These are phyloP conservation scores for Gyps fulvus DNA, from an alignment of 2,113 vertebrate genomes.

Conservation along the genomic window DNA sequence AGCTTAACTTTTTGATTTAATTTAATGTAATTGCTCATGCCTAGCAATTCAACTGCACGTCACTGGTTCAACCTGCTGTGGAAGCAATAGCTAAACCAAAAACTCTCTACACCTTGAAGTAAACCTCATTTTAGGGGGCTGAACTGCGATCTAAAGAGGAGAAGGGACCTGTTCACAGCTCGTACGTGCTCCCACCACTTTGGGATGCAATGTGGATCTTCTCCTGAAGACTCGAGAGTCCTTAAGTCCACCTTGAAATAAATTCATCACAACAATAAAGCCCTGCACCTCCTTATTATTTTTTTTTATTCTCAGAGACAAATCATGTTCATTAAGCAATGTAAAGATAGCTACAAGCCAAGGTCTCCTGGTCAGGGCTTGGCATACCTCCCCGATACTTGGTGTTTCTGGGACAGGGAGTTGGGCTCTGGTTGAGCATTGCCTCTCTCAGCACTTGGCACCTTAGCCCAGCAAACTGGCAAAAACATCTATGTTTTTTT, in stretches of 20 bases:
- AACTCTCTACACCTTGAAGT: not conserved
- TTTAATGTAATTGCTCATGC: slow-evolving; percentile 1
- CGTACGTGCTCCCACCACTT: accelerated
- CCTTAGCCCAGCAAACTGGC: not conserved
- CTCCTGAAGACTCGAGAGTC: not conserved
- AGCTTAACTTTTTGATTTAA: slow-evolving; percentile 21
- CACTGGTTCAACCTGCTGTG: not conserved
- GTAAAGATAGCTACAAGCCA: not conserved
- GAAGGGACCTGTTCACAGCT: not conserved
- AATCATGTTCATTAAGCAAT: not conserved
- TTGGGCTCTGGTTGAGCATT: not conserved
- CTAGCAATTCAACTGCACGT: not conserved
- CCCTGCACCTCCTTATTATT: not conserved
- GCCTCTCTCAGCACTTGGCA: not conserved
- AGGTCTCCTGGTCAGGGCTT: not conserved
- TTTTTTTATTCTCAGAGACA: not conserved
- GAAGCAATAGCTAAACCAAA: not conserved
- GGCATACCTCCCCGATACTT: accelerated
- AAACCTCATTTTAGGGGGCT: not conserved
- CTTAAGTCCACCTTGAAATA: not conserved
- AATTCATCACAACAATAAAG: not conserved
- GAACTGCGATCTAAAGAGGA: not conserved
- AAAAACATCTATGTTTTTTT: not conserved
- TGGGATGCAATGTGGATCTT: accelerated
- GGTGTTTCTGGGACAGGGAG: not conserved